Base-by-base conservation (phyloP, 2,797 vertebrate genomes). In the Pantherophis vulpinus region DNA sequence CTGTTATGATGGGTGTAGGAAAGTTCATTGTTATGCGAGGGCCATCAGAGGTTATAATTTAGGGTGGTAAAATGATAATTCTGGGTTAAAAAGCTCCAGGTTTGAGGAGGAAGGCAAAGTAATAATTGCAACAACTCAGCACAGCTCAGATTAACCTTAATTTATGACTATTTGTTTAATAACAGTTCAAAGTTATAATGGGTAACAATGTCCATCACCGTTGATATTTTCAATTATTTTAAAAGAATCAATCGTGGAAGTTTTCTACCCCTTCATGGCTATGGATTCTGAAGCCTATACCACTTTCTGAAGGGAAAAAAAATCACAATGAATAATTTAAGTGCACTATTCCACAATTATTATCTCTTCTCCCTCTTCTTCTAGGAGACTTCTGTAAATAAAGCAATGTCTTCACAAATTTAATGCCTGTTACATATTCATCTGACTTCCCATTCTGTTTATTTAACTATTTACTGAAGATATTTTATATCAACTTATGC, bases 261-360 rank as follows among this genome's bases (percentile, higher is more conserved):
- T 60, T 90, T 93, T 61, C 74, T 54, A 74, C 4, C 37, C 55
- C 56, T n/a, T 54, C 79, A 54, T 20, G 16, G 32, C 47, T 74
- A 61, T 3, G n/a, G 7, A 88, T 92, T 90, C 58, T 25, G 56
- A 92, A 88, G 54, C 56, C 42, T 88, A 88, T 79, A 61, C 55
- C 32, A 74, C 25, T 70, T 25, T 59, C 92, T 58, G 60, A 60
- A 91, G 47, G 47, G 0, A 7, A 66, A 90, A 90, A 87, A 87
- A 90, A 90, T 92, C 42, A 63, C 56, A 90, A 90, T 92, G 61
- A 87, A 92, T 90, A 93, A 88, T 93, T 92, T 90, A 90, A 74
- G 42, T 47, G 25, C 3, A n/a, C 55, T 12, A 87, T 66, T 91
- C 60, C 25, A 23, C 55, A 42, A 87, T 93, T 93, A 58, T 87